Percentiles rank a stretch among this genome's conserved stretches.
phyloP scores from a whole-genome alignment of 2,797 vertebrate species.

The Sebastes hubbsi region DNA sequence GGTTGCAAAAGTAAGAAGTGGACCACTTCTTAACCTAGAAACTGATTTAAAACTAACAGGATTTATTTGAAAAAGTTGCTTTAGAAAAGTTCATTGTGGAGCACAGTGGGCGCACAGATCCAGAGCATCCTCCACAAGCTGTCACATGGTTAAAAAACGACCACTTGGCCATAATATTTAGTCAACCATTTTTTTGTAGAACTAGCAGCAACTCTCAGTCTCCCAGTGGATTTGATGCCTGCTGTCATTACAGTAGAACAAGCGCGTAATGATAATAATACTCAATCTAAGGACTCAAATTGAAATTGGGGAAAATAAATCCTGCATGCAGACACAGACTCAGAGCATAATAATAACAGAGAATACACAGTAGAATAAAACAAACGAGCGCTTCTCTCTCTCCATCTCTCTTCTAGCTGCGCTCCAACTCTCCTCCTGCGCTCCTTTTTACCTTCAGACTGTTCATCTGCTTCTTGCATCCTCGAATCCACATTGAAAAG shows the following conservation, averaged over 20 bases:
- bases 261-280: neutral
- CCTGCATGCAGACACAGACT: neutral
- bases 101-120: neutral
- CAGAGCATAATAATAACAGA: neutral
- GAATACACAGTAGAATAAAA: constrained; percentile 32
- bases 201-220: constrained; percentile 26
- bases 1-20: neutral
- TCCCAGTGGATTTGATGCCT: constrained; percentile 42
- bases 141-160: constrained; percentile 9
- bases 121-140: constrained; percentile 4
- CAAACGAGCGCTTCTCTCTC: constrained; percentile 53
- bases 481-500: constrained; percentile 83
- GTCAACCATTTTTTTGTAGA: constrained; percentile 45
- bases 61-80: constrained; percentile 17
- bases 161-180: constrained; percentile 10
- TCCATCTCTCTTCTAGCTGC: neutral
- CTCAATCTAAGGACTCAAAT: neutral
- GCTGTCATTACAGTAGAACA: constrained; percentile 1
- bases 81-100: neutral
- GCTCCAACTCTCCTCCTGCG: constrained; percentile 61
- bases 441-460: constrained; percentile 81
- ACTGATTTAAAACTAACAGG: neutral
- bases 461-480: constrained; percentile 84
- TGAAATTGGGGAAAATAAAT: neutral
- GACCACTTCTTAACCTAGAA: neutral